Conservation (phyloP, 2,888 invertebrate genomes). For the Cataglyphis livida region DNA sequence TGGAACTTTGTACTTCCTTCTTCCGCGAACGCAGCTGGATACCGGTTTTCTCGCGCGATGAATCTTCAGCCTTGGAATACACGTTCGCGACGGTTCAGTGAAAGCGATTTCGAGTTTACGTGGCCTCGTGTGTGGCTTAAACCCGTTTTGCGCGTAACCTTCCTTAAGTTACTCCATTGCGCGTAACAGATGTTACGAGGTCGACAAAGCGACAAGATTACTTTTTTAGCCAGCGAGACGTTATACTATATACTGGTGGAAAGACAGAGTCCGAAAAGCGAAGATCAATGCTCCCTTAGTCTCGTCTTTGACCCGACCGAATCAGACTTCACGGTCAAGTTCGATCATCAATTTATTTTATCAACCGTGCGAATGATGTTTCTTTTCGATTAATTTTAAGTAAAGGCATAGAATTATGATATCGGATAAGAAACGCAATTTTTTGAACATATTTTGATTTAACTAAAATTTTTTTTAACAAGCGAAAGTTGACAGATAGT, state of each 20-base stretch:
- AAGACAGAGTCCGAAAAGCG: not conserved
- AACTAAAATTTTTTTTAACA: not conserved
- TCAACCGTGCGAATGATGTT: not conserved
- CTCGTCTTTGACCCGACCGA: conserved; percentile 10
- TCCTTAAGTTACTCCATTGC: conserved; percentile 70
- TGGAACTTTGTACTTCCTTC: conserved; percentile 35
- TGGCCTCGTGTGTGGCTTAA: conserved; percentile 71
- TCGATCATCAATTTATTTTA: conserved; percentile 19
- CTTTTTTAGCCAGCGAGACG: conserved; percentile 49
- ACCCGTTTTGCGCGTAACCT: conserved; percentile 82
- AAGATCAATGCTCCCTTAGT: conserved; percentile 57
- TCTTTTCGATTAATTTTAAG: not conserved
- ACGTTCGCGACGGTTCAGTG: conserved; percentile 62
- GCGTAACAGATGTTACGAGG: conserved; percentile 78
- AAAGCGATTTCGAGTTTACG: conserved; percentile 73
- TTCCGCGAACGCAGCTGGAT: conserved; percentile 40
- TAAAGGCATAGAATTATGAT: not conserved
- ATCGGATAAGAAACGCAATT: not conserved
- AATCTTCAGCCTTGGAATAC: conserved; percentile 67
- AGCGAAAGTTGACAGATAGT: not conserved
- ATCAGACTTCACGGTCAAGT: conserved; percentile 29
- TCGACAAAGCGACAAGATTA: conserved; percentile 78
- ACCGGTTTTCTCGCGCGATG: conserved; percentile 61
- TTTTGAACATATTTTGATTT: not conserved
- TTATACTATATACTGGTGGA: not conserved